Evolutionary conservation across 2,888 invertebrate genomes (phyloP), one percentile per base, ranked within the genome.

Genomic region (Tenthredo scrophulariae): DNA sequence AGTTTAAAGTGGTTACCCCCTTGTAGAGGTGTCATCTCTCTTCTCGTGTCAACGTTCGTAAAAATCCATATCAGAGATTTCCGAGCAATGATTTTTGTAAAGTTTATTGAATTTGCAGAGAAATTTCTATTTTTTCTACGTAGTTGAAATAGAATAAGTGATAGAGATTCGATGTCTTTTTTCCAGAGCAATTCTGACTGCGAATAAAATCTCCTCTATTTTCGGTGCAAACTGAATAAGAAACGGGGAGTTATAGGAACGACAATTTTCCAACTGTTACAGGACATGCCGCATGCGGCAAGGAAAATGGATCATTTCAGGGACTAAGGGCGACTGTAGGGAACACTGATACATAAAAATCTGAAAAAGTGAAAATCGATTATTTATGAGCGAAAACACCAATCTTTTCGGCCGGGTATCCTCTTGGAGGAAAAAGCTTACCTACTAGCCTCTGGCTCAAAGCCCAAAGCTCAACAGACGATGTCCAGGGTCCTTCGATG

Each of bases 301-400:
- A 33, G 33, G 33, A 67, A 33, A 67, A 67, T 18, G 29, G 67
- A 67, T 33, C 33, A 7, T 67, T 67, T 33, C 18, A 33, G 29
- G 33, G 18, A 15, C 33, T 67, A 13, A 67, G 6, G 13, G 67
- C 5, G 67, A 67, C 26, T 62, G 33, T 22, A 4, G 13, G 22
- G 26, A 26, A 29, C 18, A 33, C 67, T 67, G 15, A 29, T 67
- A 33, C 13, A 33, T 67, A 67, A 33, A 33, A 67, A 33, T 33
- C 29, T 29, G 18, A 7, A 15, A 67, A 67, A 67, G 67, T 67
- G 67, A 67, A 67, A 67, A 67, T 67, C 33, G 33, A 67, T 67
- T 67, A 67, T 67, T 67, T 67, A 67, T 67, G 18, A 67, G 18
- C 6, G 33, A 67, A 33, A 67, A 67, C 29, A 33, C 29, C 67